phyloP scores from a whole-genome alignment of 1,140 invertebrate species.

The Drosophila ercepeae region DNA sequence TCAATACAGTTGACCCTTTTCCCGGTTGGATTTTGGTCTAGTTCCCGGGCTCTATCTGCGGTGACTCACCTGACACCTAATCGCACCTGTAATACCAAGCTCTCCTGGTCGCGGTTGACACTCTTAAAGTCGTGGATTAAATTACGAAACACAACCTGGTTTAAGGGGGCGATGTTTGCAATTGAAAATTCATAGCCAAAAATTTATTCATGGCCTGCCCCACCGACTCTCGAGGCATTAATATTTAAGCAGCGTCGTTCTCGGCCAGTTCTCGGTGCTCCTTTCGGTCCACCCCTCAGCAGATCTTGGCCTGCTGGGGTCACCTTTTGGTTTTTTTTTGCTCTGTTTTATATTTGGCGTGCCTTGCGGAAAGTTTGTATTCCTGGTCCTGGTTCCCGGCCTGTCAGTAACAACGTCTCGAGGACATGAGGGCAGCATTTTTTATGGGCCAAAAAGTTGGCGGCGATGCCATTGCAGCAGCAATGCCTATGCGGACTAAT shows the following conservation, averaged over 20 bases:
- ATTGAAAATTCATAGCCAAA: slow-evolving; percentile 82
- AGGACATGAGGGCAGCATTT: slow-evolving; percentile 70
- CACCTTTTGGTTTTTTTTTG: slow-evolving; percentile 43
- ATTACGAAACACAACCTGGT: slow-evolving; percentile 43
- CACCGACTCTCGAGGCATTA: slow-evolving; percentile 67
- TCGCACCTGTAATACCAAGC: background rate
- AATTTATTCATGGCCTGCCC: slow-evolving; percentile 78
- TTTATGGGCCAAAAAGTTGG: slow-evolving; percentile 68
- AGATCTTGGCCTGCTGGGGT: slow-evolving; percentile 31
- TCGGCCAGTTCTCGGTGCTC: slow-evolving; percentile 27
- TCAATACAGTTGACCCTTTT: slow-evolving; percentile 50
- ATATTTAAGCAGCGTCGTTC: slow-evolving; percentile 76
- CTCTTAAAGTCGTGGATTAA: slow-evolving; percentile 63
- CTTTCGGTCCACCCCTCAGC: slow-evolving; percentile 6
- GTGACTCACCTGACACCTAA: slow-evolving; percentile 43
- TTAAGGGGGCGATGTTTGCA: slow-evolving; percentile 8
- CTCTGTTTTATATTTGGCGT: slow-evolving; percentile 18
- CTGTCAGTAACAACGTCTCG: slow-evolving; percentile 76
- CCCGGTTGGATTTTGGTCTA: slow-evolving; percentile 2
- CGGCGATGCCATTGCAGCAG: background rate
- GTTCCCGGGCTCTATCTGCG: background rate
- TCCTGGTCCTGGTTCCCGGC: slow-evolving; percentile 26
- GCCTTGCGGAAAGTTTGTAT: slow-evolving; percentile 57
- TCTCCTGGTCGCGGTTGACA: slow-evolving; percentile 60
- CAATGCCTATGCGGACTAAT: slow-evolving; percentile 45